Evolutionary conservation across 92 coral and sea anemone species (phyloP).

Genomic region (Heteractis magnifica): DNA sequence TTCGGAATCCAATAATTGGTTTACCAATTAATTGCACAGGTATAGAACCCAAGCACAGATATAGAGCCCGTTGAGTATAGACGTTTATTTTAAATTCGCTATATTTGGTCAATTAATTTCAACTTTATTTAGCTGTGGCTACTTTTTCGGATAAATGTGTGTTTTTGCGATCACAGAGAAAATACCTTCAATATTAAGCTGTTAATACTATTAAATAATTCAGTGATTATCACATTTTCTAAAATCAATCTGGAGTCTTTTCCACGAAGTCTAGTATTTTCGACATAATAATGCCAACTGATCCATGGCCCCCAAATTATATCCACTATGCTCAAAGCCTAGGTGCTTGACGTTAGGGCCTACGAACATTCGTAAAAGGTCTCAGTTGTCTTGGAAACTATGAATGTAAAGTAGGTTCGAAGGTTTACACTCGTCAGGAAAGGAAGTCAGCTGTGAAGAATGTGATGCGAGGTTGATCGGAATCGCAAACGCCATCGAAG

Average conservation of each 20-base stretch:
- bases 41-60: background rate
- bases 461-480: constrained; percentile 12
- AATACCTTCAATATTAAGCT: too few relatives aligned
- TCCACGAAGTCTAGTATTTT: background rate
- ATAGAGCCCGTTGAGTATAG: background rate
- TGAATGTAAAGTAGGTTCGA: constrained; percentile 5
- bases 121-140: background rate
- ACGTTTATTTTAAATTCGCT: background rate
- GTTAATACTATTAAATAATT: too few relatives aligned
- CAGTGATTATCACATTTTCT: background rate
- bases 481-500: background rate
- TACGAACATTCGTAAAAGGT: background rate
- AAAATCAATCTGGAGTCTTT: background rate
- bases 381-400: constrained; percentile 15
- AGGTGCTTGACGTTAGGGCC: background rate
- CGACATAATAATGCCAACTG: background rate
- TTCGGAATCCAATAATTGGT: background rate
- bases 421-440: constrained; percentile 3
- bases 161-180: too few relatives aligned
- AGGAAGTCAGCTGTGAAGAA: constrained; percentile 29
- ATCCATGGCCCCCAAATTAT: background rate
- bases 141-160: too few relatives aligned
- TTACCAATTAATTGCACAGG: background rate
- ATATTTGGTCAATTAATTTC: background rate
- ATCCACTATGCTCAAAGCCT: background rate